Evolutionary conservation across 2,797 vertebrate genomes (phyloP), one percentile per base, ranked within the genome.

Genomic region (Lepus oiostolus): DNA sequence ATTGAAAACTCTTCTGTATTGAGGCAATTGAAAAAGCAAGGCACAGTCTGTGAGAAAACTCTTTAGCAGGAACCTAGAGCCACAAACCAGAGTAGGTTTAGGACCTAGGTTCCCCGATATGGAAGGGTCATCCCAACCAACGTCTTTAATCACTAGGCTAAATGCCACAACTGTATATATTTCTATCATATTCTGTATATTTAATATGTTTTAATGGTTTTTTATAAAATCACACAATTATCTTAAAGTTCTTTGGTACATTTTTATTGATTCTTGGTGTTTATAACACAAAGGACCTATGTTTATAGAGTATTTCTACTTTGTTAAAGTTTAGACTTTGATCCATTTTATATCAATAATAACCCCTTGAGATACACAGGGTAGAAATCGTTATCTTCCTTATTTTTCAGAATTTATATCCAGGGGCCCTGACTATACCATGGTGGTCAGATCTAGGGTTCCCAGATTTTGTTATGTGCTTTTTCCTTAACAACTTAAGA

Each of bases 161-260:
- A 58, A 58, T 16, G 13, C 13, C 19, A 21, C 54, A 5, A 16
- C 54, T 58, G 7, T 21, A 22, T 19, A 19, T 2, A 76, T 60
- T 85, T 72, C 42, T 86, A 3, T n/a, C 4, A 6, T 74, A 2
- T 4, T 92, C 7, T 58, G 67, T 84, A 7, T 19, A n/a, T 4
- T 88, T 91, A 87, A 80, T 32, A 26, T 7, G 52, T 85, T 76
- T 83, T 91, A 11, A 77, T 76, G 5, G 9, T 6, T 50, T 88
- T 83, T 75, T 90, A 86, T 72, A 77, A 35, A 84, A 77, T 50
- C 60, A 9, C 32, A n/a, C 26, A 70, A 26, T 70, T 92, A 72
- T 32, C n/a, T 82, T 72, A 75, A 84, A 17, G 54, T 54, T 35
- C 4, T 91, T 67, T 93, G n/a, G 30, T 21, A 88, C 0, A 28